A percentile compares a stretch with the other conserved stretches of the same genome.
Conservation (phyloP, 2,113 vertebrate species). For the Apteryx mantelli region DNA sequence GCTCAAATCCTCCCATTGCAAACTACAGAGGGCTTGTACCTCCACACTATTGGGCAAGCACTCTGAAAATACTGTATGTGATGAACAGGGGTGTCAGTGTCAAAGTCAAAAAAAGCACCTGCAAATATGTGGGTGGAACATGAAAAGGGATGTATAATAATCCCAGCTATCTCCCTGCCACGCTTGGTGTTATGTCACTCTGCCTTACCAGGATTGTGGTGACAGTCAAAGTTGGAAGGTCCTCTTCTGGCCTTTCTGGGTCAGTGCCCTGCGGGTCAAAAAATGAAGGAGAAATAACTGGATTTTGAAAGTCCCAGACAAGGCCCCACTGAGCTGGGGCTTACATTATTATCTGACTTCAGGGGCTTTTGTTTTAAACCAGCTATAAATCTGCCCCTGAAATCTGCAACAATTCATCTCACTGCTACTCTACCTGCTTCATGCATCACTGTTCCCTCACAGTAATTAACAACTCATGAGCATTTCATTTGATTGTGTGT, state of each 20-base stretch:
- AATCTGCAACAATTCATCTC: neutral
- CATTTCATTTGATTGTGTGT: neutral
- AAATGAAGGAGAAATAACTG: neutral
- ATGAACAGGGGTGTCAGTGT: fast-evolving
- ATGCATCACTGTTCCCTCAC: neutral
- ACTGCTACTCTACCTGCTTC: neutral
- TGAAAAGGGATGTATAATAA: neutral
- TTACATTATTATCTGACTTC: neutral
- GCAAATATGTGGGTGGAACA: fast-evolving
- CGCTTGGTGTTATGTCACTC: fast-evolving
- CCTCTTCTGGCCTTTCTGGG: neutral
- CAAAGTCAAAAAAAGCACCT: neutral
- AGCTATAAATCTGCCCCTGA: neutral
- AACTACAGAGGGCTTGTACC: neutral
- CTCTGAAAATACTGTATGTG: neutral
- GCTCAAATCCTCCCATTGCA: neutral
- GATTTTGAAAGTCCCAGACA: neutral
- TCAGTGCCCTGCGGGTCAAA: conserved; percentile 1
- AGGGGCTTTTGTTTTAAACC: neutral
- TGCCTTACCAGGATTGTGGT: conserved; percentile 85
- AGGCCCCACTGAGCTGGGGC: neutral
- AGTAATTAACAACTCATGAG: neutral
- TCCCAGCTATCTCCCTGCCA: neutral
- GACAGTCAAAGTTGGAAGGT: conserved; percentile 74
- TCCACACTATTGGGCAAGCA: neutral